Percentiles rank a stretch among this genome's conserved stretches.
phyloP scores from a whole-genome alignment of 1,140 invertebrate species.

The Drosophila punjabiensis region DNA sequence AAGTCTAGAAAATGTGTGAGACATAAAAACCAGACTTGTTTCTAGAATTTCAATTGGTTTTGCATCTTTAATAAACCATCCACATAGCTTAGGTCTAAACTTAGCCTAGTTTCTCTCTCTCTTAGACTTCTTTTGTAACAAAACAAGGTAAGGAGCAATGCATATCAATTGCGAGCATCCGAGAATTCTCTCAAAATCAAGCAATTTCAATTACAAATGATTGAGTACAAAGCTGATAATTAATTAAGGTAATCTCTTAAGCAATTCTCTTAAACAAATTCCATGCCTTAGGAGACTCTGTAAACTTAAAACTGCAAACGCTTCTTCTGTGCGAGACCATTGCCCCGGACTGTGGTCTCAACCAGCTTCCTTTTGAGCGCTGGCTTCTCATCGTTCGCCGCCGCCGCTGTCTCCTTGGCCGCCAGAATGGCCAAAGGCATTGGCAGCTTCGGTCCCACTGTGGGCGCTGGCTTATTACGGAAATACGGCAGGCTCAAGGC shows the following conservation, averaged over 20 bases:
- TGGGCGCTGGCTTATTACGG: constrained; percentile 95
- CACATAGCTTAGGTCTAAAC: constrained; percentile 7
- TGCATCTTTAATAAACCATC: constrained; percentile 30
- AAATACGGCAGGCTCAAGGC: constrained; percentile 94
- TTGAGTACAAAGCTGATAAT: neutral
- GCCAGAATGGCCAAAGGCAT: constrained; percentile 87
- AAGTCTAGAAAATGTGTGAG: neutral
- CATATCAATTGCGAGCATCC: neutral
- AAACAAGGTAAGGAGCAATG: constrained; percentile 4
- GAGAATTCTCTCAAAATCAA: neutral
- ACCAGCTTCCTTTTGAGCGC: constrained; percentile 60
- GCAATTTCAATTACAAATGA: neutral
- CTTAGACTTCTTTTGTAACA: neutral
- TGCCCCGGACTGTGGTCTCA: constrained; percentile 68
- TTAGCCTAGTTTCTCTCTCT: neutral
- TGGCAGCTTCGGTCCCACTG: constrained; percentile 92
- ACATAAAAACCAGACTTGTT: neutral
- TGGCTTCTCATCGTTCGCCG: constrained; percentile 44
- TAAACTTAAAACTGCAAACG: constrained; percentile 58
- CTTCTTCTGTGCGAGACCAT: constrained; percentile 63
- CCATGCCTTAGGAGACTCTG: neutral
- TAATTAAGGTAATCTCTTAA: neutral
- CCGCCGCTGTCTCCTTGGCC: constrained; percentile 51
- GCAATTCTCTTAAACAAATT: too few relatives aligned
- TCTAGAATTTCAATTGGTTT: neutral